Percentiles rank a stretch among this genome's conserved stretches.
Evolutionary conservation across 2,113 vertebrate genomes (phyloP).

Genomic region (Platycercus adscitus): DNA sequence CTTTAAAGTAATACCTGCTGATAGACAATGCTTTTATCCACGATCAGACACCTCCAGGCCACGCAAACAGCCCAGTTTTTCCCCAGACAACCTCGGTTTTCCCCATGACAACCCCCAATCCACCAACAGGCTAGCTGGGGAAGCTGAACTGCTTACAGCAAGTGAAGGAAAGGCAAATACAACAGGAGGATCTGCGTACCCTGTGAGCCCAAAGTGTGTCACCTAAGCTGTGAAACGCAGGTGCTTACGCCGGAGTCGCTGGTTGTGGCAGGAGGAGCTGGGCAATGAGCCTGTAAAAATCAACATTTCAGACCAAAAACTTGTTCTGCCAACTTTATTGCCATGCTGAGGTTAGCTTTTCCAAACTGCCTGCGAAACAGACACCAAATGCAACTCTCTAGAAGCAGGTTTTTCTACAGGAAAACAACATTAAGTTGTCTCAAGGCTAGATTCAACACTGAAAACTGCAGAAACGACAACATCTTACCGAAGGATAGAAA

Average conservation of each 20-base stretch:
- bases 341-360: not conserved
- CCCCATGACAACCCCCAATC: not conserved
- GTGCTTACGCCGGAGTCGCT: not conserved
- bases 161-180: not conserved
- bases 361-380: not conserved
- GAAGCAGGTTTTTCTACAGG: slow-evolving; percentile 29
- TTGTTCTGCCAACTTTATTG: not conserved
- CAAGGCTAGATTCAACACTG: slow-evolving; percentile 31
- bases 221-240: not conserved
- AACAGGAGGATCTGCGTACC: not conserved
- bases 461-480: slow-evolving; percentile 25
- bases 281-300: not conserved
- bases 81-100: not conserved
- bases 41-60: not conserved
- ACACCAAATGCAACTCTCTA: not conserved
- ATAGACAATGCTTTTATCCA: not conserved
- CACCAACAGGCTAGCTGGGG: not conserved
- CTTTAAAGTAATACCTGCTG: slow-evolving; percentile 11
- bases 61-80: not conserved
- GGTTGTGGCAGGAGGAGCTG: not conserved
- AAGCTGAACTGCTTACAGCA: not conserved
- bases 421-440: slow-evolving; percentile 9
- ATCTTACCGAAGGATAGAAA: slow-evolving; percentile 28
- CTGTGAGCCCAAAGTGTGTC: slow-evolving; percentile 24
- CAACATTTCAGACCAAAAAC: not conserved